phyloP scores from a whole-genome alignment of 2,888 invertebrate genomes.

The Plagodis dolabraria region DNA sequence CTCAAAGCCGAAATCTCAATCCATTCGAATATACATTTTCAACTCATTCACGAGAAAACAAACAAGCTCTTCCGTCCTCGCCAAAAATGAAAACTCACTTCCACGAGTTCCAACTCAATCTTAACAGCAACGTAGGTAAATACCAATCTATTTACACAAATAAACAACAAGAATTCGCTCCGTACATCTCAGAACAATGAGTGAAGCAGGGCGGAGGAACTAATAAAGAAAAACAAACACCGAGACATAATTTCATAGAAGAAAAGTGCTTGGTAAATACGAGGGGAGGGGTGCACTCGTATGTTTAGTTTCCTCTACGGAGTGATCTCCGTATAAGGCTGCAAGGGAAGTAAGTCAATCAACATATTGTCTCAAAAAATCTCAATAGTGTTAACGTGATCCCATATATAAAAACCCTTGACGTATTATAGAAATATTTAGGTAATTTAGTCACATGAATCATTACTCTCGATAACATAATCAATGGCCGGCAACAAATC shows the following conservation, averaged over 20 bases:
- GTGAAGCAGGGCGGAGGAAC: constrained; percentile 32
- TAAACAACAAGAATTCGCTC: constrained; percentile 27
- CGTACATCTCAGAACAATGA: constrained; percentile 30
- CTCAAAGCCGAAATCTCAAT: background rate
- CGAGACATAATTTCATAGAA: constrained; percentile 43
- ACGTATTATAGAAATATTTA: too few species aligned
- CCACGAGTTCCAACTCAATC: constrained; percentile 21
- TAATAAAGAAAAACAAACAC: constrained; percentile 43
- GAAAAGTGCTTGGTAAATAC: constrained; percentile 42
- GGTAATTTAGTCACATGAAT: too few species aligned
- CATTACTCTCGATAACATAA: too few species aligned
- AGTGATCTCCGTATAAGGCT: background rate
- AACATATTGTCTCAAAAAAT: too few species aligned
- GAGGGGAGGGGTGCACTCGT: constrained; percentile 26
- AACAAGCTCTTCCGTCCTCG: constrained; percentile 8
- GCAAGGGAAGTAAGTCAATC: too few species aligned
- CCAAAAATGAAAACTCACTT: constrained; percentile 29
- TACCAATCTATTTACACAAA: constrained; percentile 29
- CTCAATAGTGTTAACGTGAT: too few species aligned
- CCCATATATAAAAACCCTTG: too few species aligned
- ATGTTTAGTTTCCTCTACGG: constrained; percentile 1
- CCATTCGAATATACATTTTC: background rate
- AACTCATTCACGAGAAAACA: constrained; percentile 9
- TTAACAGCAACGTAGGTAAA: constrained; percentile 28
- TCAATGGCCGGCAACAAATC: too few species aligned